phyloP scores from a whole-genome alignment of 2,888 invertebrate genomes.

The Cephalotes varians region DNA sequence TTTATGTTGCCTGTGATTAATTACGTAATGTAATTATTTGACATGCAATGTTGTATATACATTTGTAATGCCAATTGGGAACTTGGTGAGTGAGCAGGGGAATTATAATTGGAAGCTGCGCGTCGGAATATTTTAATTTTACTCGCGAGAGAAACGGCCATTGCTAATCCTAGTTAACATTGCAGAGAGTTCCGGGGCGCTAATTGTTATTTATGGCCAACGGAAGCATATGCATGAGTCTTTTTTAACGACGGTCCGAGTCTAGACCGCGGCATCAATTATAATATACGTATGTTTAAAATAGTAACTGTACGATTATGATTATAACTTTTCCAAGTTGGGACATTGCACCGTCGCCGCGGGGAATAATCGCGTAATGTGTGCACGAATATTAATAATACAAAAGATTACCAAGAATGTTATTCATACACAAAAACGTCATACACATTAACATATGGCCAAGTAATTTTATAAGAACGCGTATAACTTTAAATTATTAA shows the following conservation, averaged over 20 bases:
- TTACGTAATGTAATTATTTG: constrained; percentile 38
- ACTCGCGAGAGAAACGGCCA: constrained; percentile 36
- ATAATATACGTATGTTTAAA: constrained; percentile 43
- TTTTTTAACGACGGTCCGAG: constrained; percentile 31
- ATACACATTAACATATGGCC: background rate
- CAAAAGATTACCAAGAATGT: constrained; percentile 12
- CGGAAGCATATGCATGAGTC: constrained; percentile 3
- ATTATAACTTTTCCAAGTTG: constrained; percentile 25
- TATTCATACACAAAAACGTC: constrained; percentile 31
- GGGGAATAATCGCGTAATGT: constrained; percentile 26
- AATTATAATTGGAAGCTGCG: constrained; percentile 36
- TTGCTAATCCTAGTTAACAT: constrained; percentile 49
- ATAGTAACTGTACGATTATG: constrained; percentile 39
- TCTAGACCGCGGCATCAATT: constrained; percentile 29
- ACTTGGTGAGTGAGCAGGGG: background rate
- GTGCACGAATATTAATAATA: constrained; percentile 33
- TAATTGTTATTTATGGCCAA: constrained; percentile 44
- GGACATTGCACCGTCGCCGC: background rate
- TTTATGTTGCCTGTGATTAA: constrained; percentile 35
- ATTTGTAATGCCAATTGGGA: constrained; percentile 40
- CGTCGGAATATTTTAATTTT: constrained; percentile 40
- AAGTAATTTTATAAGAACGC: background rate
- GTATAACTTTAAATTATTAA: background rate
- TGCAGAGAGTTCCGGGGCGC: constrained; percentile 15
- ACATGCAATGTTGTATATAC: background rate